Evolutionary conservation across 2,797 vertebrate species (phyloP), one percentile per base, ranked within the genome.

Genomic region (Microctenopoma steveboyesi): DNA sequence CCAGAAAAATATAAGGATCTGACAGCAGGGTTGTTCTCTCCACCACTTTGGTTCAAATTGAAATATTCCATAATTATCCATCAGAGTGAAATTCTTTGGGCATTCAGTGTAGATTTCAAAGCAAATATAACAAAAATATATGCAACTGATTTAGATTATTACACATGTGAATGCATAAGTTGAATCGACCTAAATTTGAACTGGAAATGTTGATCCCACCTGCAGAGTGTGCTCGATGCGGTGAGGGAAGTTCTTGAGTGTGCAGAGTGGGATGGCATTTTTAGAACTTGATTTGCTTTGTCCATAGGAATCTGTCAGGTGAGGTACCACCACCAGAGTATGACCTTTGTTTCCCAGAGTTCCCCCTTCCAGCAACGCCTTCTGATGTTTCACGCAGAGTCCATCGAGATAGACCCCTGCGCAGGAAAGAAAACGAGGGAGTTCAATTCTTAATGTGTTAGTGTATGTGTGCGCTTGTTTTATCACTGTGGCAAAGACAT

Each of bases 141-240:
- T 39, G 14, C 11, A 64, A 15, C 3, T 22, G 4, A 9, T 64
- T 53, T 54, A 0, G 13, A 27, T 28, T 48, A 30, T 27, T n/a
- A 7, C 46, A 54, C 55, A 45, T 7, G 22, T n/a, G 11, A 64
- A 52, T 4, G 60, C 1, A 51, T 50, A 62, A 4, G 35, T 22
- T 6, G n/a, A 64, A 33, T 12, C 43, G 13, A 30, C 33, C 9
- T 39, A 8, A 39, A 33, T 33, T 33, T 11, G 3, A 22, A 15
- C 37, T 8, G 13, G 13, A 9, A 4, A 47, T 52, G 13, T 22
- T 28, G 22, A n/a, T 22, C 40, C 76, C 72, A 96, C 97, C 95
- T 98, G 96, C 46, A 97, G 79, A 0, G 95, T 95, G 84, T 98
- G 96, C 84, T 96, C 93, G 6, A 94, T 95, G 54, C 91, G 90